Conservation (phyloP, 2,113 vertebrate genomes). For the Mirounga angustirostris region DNA sequence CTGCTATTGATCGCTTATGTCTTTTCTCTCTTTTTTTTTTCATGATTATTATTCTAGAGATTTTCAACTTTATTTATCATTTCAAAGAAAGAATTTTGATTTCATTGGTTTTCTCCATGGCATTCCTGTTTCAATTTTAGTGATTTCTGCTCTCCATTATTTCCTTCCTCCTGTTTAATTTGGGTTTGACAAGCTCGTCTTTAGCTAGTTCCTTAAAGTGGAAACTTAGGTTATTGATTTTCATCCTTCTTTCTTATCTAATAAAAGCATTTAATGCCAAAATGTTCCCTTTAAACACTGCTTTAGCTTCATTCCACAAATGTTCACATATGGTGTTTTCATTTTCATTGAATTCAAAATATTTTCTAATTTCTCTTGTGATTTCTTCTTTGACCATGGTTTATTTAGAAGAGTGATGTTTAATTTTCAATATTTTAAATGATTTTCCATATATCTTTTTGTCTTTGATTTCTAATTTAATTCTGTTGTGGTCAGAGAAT, state of each 20-base stretch:
- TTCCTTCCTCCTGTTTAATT: not conserved
- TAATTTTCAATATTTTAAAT: not conserved
- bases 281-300: not conserved
- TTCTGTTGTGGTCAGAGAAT: not conserved
- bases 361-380: conserved; percentile 44
- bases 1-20: not conserved
- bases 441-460: not conserved
- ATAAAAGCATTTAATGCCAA: not conserved
- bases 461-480: conserved; percentile 14
- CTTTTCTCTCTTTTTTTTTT: not conserved
- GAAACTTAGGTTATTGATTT: not conserved
- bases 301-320: not conserved
- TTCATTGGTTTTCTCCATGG: not conserved
- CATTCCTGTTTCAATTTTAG: not conserved
- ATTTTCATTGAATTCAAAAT: not conserved
- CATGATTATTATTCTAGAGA: not conserved
- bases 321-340: not conserved
- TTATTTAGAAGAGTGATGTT: not conserved
- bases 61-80: not conserved
- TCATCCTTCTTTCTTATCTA: not conserved
- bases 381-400: not conserved
- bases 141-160: not conserved
- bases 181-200: not conserved
- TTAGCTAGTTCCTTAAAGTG: not conserved
- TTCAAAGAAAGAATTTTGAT: conserved; percentile 28